Evolutionary conservation across 2,888 invertebrate species (phyloP), one percentile per base, ranked within the genome.

Genomic region (Pachymerium ferrugineum): DNA sequence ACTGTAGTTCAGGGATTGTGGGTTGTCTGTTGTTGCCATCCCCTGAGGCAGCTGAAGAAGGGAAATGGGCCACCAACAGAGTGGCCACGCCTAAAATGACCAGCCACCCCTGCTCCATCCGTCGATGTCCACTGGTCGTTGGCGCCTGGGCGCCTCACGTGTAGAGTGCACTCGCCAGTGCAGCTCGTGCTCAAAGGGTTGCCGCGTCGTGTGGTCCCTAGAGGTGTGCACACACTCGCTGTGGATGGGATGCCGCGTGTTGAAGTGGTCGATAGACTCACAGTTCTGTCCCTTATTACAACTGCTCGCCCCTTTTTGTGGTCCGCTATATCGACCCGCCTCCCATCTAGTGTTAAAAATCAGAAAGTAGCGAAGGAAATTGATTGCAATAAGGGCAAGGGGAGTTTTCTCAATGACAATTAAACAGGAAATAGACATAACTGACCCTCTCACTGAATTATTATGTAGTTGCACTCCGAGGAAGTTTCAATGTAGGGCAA

Each of bases 1-100:
- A 73, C 28, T 77, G 67, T 8, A 79, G 16, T 16, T 47, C 47
- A 1, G 47, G 22, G 22, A 47, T 47, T 1, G 47, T 14, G 47
- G 47, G 47, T 47, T 47, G 47, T 47, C 47, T 47, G 47, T 22
- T 47, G 16, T 19, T 16, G 19, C 47, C 47, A 47, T 47, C 47
- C 47, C 47, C 47, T 8, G 47, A 47, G 47, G 47, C 47, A 16
- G 1, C 47, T 22, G 16, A 47, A 47, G 2, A 47, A 47, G 47
- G 16, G n/a, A 47, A 47, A 47, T 8, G 4, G 47, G 47, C 47
- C 47, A 47, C 47, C 47, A 47, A 47, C 47, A 47, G 47, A 14
- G 47, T 47, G 47, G 47, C 47, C 47, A 47, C 47, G 47, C 47
- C 47, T 47, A 47, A 16, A 47, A 47, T 47, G 47, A 47, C 47